These are phyloP conservation scores for Eleutherodactylus coqui DNA, from an alignment of 2,797 vertebrate species.

Conservation along the genomic window DNA sequence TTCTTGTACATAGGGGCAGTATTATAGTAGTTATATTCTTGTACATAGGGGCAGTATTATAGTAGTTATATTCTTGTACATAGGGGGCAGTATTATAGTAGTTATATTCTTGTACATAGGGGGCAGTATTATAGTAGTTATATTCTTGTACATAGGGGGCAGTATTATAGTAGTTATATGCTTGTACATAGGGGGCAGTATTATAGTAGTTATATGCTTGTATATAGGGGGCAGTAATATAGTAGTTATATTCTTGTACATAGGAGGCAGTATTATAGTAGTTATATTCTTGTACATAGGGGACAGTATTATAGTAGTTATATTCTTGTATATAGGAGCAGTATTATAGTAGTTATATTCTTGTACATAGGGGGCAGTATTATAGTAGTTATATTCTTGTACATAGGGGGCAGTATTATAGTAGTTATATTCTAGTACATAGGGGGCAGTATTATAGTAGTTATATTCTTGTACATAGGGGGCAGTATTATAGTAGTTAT, in stretches of 20 bases:
- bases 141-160: background rate
- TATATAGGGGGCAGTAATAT: background rate
- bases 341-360: slow-evolving; percentile 5
- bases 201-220: slow-evolving; percentile 8
- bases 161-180: slow-evolving; percentile 13
- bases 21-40: too few relatives aligned
- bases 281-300: background rate
- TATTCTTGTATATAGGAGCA: background rate
- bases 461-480: too few relatives aligned
- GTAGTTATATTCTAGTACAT: too few relatives aligned
- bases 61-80: slow-evolving; percentile 1
- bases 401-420: too few relatives aligned
- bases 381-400: background rate
- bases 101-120: slow-evolving; percentile 17
- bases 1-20: too few relatives aligned
- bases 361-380: background rate
- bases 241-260: slow-evolving; percentile 4
- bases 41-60: too few relatives aligned
- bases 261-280: background rate
- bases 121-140: background rate
- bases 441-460: too few relatives aligned
- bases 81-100: background rate
- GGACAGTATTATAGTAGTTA: background rate
- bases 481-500: too few relatives aligned
- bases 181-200: background rate